Base-by-base conservation (phyloP, 2,888 invertebrate genomes). In the Ophioninae sp. region DNA sequence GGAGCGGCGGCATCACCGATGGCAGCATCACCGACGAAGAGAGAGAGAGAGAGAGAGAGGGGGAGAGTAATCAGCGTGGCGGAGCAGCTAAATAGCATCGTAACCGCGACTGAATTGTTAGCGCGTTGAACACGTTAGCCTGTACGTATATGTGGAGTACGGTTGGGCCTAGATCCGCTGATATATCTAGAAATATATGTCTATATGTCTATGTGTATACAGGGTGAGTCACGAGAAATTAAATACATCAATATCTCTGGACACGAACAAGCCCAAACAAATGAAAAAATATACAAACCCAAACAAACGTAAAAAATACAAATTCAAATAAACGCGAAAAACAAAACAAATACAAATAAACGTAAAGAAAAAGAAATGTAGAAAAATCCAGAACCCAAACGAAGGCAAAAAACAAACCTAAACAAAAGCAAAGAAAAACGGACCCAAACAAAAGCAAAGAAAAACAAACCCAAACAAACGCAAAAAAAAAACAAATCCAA, bases 61-160 rank as follows among this genome's bases (percentile, higher is more conserved):
- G 86, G 87, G 87, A 88, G 88, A 90, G 90, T 90, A 91, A 90
- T 91, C 90, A 90, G 90, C 89, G 88, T 88, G 90, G 90, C 87
- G 88, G 88, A 90, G 90, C 89, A 90, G 91, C 90, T 91, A 90
- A 91, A 90, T 91, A 90, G 90, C 89, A 90, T 91, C 90, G 90
- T 90, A 91, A 91, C 90, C 91, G 88, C 90, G 90, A 90, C 89
- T 90, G 90, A 91, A 90, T 90, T 91, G 90, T 90, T 90, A 90
- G 90, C 91, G 89, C 91, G 90, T 88, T 89, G 89, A 90, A 90
- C 87, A 86, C 85, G 87, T 84, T 87, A 84, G 79, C 86, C 80
- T 85, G 73, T 82, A 81, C 82, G 83, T 83, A 75, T 81, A 75
- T 79, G 72, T 72, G 23, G 63, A 63, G 39, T 76, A 72, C 80